These are phyloP conservation scores for Dendroctonus ponderosae DNA, from an alignment of 1,140 invertebrate species.

Conservation along the genomic window DNA sequence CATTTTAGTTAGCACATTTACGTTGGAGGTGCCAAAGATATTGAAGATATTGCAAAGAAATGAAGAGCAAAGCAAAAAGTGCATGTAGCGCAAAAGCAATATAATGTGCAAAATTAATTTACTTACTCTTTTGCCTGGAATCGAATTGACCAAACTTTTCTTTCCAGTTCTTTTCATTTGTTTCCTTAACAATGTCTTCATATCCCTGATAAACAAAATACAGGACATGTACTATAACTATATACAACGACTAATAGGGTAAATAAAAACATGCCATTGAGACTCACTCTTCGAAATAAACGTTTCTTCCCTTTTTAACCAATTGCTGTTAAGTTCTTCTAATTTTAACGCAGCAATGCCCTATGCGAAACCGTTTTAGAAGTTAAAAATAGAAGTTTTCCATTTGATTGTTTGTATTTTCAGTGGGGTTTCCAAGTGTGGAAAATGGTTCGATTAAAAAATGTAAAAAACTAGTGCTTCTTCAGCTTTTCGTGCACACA, in stretches of 20 bases:
- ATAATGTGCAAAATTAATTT: not conserved
- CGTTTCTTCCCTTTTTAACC: slow-evolving; percentile 23
- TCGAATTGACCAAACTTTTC: slow-evolving; percentile 82
- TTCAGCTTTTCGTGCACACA: too few species aligned
- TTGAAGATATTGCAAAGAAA: too few species aligned
- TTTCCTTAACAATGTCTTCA: slow-evolving; percentile 78
- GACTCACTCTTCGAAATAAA: slow-evolving; percentile 25
- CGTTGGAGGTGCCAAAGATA: too few species aligned
- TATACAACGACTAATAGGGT: slow-evolving; percentile 26
- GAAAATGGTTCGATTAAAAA: too few species aligned
- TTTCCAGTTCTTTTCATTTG: slow-evolving; percentile 80
- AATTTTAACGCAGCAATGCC: slow-evolving; percentile 5
- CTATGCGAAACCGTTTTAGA: slow-evolving; percentile 4
- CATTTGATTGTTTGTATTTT: too few species aligned
- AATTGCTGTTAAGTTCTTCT: slow-evolving; percentile 21
- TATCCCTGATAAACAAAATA: slow-evolving; percentile 66
- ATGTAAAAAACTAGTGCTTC: too few species aligned
- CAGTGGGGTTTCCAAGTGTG: too few species aligned
- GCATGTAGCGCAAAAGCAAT: slow-evolving; percentile 1
- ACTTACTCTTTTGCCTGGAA: slow-evolving; percentile 83
- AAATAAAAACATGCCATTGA: slow-evolving; percentile 13
- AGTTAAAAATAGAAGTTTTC: too few species aligned
- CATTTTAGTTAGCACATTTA: too few species aligned
- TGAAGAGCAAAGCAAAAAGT: too few species aligned
- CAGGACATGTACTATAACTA: slow-evolving; percentile 32